Evolutionary conservation across 2,888 invertebrate genomes (phyloP).

Genomic region (Pandemis heparana): DNA sequence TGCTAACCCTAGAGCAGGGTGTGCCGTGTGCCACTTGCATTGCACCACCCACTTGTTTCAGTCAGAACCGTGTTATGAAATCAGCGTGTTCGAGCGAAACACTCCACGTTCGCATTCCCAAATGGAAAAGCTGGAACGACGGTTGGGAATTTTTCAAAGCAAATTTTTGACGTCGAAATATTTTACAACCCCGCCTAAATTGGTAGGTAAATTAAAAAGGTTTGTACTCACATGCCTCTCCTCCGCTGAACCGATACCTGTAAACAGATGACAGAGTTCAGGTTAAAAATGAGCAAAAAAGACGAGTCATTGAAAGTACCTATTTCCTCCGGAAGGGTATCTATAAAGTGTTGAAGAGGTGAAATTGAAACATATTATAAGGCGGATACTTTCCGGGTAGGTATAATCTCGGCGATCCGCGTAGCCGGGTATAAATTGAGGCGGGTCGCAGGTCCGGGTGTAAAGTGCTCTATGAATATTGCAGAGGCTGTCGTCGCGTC

Average conservation of each 20-base stretch:
- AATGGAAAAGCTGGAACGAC: slow-evolving; percentile 74
- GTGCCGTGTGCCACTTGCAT: slow-evolving; percentile 77
- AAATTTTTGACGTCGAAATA: slow-evolving; percentile 68
- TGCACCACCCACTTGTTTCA: slow-evolving; percentile 83
- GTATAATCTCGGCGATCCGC: slow-evolving; percentile 43
- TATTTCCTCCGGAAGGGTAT: slow-evolving; percentile 12
- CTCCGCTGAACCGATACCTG: slow-evolving; percentile 85
- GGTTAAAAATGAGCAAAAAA: slow-evolving; percentile 17
- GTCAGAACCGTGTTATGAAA: slow-evolving; percentile 83
- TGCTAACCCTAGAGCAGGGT: slow-evolving; percentile 61
- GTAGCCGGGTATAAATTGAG: slow-evolving; percentile 59
- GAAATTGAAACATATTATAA: slow-evolving; percentile 43
- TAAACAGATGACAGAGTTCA: slow-evolving; percentile 56
- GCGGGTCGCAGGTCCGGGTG: slow-evolving; percentile 58
- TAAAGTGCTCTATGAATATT: slow-evolving; percentile 80
- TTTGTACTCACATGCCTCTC: slow-evolving; percentile 83
- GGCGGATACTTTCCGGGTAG: slow-evolving; percentile 38
- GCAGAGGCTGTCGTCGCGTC: slow-evolving; percentile 69
- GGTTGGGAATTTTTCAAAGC: slow-evolving; percentile 75
- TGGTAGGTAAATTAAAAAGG: slow-evolving; percentile 62
- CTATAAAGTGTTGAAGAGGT: slow-evolving; percentile 18
- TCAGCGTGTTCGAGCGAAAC: slow-evolving; percentile 84
- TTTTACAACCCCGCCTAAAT: slow-evolving; percentile 70
- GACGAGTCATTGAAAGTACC: not conserved
- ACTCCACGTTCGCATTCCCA: slow-evolving; percentile 76